These are phyloP conservation scores for Seriola aureovittata DNA, from an alignment of 2,113 vertebrate genomes.

Conservation along the genomic window DNA sequence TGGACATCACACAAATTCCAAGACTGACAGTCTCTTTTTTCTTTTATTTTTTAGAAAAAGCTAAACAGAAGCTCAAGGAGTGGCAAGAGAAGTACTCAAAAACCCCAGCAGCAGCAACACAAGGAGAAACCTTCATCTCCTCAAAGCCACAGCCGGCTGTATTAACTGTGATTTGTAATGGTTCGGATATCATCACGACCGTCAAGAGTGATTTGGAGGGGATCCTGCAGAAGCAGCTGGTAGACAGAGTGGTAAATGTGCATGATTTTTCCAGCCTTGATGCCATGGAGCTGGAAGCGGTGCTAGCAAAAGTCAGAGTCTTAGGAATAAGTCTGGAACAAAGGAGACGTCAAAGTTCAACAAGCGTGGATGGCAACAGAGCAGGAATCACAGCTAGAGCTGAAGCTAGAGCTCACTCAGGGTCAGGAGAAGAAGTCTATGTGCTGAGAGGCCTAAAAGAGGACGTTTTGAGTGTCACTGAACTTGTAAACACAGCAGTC, in stretches of 20 bases:
- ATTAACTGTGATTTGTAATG: conserved; percentile 48
- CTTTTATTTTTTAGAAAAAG: conserved; percentile 48
- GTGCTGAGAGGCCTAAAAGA: conserved; percentile 70
- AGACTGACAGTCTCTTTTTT: not conserved
- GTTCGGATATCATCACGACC: not conserved
- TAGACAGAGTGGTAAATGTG: conserved; percentile 42
- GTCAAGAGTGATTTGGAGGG: conserved; percentile 54
- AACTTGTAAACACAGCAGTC: conserved; percentile 37
- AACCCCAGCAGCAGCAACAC: not conserved
- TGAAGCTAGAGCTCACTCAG: not conserved
- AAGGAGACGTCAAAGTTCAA: not conserved
- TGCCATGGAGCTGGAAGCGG: conserved; percentile 57
- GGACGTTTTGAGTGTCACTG: conserved; percentile 61
- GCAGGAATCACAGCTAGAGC: not conserved
- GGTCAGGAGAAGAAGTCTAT: conserved; percentile 11
- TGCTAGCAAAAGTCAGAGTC: conserved; percentile 50
- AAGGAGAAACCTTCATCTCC: not conserved
- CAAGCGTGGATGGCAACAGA: not conserved
- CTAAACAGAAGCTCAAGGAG: conserved; percentile 33
- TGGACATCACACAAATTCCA: no score
- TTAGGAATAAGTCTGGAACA: conserved; percentile 60
- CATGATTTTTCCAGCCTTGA: conserved; percentile 38
- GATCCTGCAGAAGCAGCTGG: conserved; percentile 55
- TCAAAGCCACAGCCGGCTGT: conserved; percentile 43
- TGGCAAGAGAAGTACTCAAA: not conserved